Evolutionary conservation across 2,888 invertebrate genomes (phyloP), one percentile per base, ranked within the genome.

Genomic region (Lasioglossum oenotherae): DNA sequence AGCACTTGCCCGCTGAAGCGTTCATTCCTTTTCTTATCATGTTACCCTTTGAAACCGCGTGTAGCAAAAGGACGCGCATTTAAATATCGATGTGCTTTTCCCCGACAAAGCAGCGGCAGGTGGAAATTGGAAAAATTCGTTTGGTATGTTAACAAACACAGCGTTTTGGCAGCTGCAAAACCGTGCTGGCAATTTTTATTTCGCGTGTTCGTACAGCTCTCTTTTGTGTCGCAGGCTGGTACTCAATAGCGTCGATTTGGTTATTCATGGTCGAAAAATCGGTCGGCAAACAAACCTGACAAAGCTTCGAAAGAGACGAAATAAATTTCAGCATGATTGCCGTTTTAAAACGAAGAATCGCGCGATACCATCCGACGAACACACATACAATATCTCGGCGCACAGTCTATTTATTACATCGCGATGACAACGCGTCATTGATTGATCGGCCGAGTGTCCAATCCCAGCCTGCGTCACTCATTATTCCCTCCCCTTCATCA

Each of bases 241-340:
- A 27, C 16, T 64, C 60, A 5, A 64, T 64, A 64, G 31, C 60
- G 49, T 16, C 60, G 60, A 64, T 64, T 64, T 64, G 60, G 60
- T 64, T 64, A 64, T 64, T 64, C 60, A 64, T 64, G 60, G 60
- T 64, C 38, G 77, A 46, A 53, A 74, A 31, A 46, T 31, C 46
- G 77, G 35, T 4, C n/a, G 23, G 35, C 41, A 78, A 69, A 46
- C 69, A 69, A 67, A 14, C 77, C 4, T 19, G 69, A 49, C 46
- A 78, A 46, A 49, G 16, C 49, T 46, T 44, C 31, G 67, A 31
- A 64, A 64, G 60, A 31, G 60, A 16, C 60, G 60, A 64, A n/a
- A 64, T 64, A 64, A 64, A 46, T 44, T 64, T 64, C 60, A 27
- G 60, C 60, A 64, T 27, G 60, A 64, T 64, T 64, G 60, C 60